phyloP scores from a whole-genome alignment of 2,888 invertebrate species.

The Pyralis farinalis region DNA sequence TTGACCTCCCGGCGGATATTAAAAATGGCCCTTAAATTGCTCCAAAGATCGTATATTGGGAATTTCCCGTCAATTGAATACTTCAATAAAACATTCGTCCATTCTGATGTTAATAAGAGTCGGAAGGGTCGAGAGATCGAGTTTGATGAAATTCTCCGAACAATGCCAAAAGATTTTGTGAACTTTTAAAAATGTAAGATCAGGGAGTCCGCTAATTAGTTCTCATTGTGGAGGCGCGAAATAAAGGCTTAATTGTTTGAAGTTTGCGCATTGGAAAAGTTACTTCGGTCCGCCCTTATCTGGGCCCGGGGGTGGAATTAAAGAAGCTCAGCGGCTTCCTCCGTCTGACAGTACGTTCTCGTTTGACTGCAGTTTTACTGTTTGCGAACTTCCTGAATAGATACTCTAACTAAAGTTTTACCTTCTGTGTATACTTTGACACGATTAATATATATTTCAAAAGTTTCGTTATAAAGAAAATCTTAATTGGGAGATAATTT shows the following conservation, averaged over 20 bases:
- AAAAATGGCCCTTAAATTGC: conserved; percentile 69
- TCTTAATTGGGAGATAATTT: too few species aligned
- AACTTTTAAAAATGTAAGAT: conserved; percentile 54
- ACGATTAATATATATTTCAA: too few species aligned
- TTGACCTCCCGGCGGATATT: conserved; percentile 70
- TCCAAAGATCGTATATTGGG: conserved; percentile 61
- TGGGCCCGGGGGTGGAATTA: conserved; percentile 33
- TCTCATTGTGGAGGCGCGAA: conserved; percentile 57
- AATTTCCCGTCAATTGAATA: conserved; percentile 49
- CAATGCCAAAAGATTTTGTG: conserved; percentile 35
- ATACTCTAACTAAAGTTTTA: background rate
- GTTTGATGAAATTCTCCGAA: conserved; percentile 44
- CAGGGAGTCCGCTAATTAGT: conserved; percentile 60
- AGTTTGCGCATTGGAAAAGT: conserved; percentile 47
- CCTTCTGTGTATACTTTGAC: too few species aligned
- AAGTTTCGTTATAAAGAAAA: too few species aligned
- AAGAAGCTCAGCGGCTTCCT: conserved; percentile 25
- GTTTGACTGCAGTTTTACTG: background rate
- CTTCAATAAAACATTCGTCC: conserved; percentile 30
- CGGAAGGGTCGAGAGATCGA: conserved; percentile 33
- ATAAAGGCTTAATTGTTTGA: conserved; percentile 69
- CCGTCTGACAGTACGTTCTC: conserved; percentile 1
- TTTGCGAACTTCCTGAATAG: background rate
- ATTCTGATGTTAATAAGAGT: conserved; percentile 52
- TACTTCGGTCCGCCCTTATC: conserved; percentile 42